Evolutionary conservation across 2,797 vertebrate genomes (phyloP).

Genomic region (Megaceryle alcyon): DNA sequence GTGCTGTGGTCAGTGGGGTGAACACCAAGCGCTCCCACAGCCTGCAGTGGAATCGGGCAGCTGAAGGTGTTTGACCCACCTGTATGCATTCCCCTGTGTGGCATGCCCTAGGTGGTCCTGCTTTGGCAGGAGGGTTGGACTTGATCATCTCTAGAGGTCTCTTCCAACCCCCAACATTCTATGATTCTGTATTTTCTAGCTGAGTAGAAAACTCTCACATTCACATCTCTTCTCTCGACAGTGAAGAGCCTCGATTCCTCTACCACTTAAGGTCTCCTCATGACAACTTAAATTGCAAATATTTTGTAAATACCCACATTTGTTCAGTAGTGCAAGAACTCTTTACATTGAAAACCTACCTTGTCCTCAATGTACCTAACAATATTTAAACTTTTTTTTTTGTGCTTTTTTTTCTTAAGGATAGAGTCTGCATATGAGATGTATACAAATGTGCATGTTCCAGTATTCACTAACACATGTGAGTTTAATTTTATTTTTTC

Average conservation of each 20-base stretch:
- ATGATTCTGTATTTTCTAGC: no score
- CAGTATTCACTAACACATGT: neutral
- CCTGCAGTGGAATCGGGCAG: accelerated
- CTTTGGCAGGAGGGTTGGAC: no score
- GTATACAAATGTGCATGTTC: accelerated
- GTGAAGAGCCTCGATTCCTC: neutral
- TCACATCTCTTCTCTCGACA: neutral
- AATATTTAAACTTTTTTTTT: neutral
- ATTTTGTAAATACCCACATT: neutral
- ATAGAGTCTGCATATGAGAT: neutral
- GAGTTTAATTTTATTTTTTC: neutral
- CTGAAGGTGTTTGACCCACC: neutral
- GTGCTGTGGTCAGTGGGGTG: accelerated
- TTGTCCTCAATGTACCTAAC: neutral
- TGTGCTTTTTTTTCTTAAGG: neutral
- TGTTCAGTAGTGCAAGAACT: neutral
- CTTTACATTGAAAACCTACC: neutral
- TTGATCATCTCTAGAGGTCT: no score
- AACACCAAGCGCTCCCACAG: accelerated
- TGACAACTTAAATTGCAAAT: neutral
- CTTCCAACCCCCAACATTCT: no score
- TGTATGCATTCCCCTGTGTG: no score
- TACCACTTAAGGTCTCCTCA: neutral
- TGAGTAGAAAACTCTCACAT: neutral
- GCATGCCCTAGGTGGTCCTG: no score